Evolutionary conservation across 2,888 invertebrate genomes (phyloP).

Genomic region (Corythucha ciliata): DNA sequence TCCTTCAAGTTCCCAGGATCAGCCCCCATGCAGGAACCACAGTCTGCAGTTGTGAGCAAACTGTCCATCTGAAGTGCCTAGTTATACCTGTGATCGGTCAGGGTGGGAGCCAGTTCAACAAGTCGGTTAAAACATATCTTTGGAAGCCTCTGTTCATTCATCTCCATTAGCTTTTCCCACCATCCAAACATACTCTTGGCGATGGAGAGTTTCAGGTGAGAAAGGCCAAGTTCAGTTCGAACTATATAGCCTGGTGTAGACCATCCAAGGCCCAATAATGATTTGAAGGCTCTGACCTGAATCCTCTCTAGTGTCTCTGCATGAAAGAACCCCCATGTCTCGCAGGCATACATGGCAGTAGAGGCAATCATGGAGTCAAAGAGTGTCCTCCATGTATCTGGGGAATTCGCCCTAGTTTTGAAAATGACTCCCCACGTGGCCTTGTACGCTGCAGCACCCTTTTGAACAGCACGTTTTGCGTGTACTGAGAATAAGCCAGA

Average conservation of each 20-base stretch:
- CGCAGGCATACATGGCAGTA: too few species aligned
- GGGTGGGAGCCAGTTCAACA: neutral
- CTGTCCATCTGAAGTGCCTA: neutral
- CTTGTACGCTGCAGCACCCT: too few species aligned
- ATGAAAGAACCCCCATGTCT: too few species aligned
- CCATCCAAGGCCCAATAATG: conserved; percentile 6
- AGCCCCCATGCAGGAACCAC: neutral
- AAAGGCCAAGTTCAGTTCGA: neutral
- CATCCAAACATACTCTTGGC: conserved; percentile 7
- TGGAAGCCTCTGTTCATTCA: neutral
- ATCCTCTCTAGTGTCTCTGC: too few species aligned
- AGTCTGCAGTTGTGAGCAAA: neutral
- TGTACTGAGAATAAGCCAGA: too few species aligned
- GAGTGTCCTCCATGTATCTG: too few species aligned
- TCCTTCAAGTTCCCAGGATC: too few species aligned
- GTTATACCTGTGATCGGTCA: neutral
- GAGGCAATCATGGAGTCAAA: too few species aligned
- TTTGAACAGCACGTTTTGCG: too few species aligned
- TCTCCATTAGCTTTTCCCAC: neutral
- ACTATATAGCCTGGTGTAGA: neutral
- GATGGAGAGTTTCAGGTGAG: neutral
- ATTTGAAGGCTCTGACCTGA: too few species aligned
- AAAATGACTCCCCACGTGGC: too few species aligned
- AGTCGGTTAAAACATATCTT: conserved; percentile 1
- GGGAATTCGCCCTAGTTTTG: too few species aligned